Evolutionary conservation across 2,797 vertebrate species (phyloP), one percentile per base, ranked within the genome.

Genomic region (Acanthopagrus latus): DNA sequence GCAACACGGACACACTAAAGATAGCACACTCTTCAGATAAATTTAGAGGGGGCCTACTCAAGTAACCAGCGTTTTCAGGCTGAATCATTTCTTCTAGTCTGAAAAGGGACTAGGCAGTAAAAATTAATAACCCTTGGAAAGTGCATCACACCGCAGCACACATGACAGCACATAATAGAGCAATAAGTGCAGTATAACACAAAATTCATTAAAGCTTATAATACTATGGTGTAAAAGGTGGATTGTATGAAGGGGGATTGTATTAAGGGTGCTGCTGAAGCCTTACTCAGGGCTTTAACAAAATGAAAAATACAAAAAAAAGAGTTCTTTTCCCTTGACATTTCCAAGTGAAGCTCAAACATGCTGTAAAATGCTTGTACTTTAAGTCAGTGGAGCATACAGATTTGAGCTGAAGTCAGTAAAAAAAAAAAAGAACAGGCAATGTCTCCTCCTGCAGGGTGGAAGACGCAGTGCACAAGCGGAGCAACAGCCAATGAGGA

Each of bases 361-460:
- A 41, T 27, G 23, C 16, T 81, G 66, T 11, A 50, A 70, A 63
- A 71, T 21, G 56, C 51, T 33, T 64, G n/a, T 41, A 20, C 46
- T 46, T 1, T 1, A 41, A 74, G 21, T 58, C n/a, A 65, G 20
- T 50, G 51, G 68, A 41, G 48, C 71, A 59, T 43, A 12, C 33
- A 57, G 60, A 60, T 60, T 27, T 54, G 23, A 81, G 41, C 29
- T 50, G 23, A 41, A 64, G 48, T 2, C 2, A 56, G n/a, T 50
- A 1, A 33, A 52, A 23, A 18, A 16, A n/a, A 38, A 21, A 76
- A 79, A 18, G 12, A 64, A 23, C 57, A 75, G 84, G 72, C 86
- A 87, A 89, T 87, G 90, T 87, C 93, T 76, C 94, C 93, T 67
- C 90, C 94, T 94, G 82, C 86, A 87, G 94, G 91, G 7, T 0